phyloP scores from a whole-genome alignment of 1,140 invertebrate genomes.

The Pristionchus pacificus region DNA sequence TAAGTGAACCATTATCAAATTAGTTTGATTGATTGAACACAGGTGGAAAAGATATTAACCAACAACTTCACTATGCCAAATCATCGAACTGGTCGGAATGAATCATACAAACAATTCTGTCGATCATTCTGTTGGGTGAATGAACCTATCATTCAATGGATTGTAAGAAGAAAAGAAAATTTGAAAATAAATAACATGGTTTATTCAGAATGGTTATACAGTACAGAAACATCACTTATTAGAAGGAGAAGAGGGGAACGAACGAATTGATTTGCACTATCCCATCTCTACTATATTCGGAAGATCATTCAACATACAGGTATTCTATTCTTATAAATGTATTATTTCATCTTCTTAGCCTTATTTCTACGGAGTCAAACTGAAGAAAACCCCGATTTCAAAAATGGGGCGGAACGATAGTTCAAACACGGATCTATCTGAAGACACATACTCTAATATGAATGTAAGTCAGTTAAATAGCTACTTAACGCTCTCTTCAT shows the following conservation, averaged over 20 bases:
- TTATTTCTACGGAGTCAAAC: conserved; percentile 27
- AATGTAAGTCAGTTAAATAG: neutral
- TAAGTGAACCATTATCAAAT: conserved; percentile 11
- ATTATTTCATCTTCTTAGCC: conserved; percentile 16
- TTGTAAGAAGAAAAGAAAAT: conserved; percentile 2
- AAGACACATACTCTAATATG: neutral
- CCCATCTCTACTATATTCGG: conserved; percentile 33
- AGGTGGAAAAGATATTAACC: conserved; percentile 43
- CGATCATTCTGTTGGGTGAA: conserved; percentile 50
- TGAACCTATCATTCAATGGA: conserved; percentile 46
- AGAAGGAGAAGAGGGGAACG: conserved; percentile 21
- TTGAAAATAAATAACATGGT: too few relatives aligned
- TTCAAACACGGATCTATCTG: conserved; percentile 4
- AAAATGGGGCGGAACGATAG: neutral
- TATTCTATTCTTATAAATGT: conserved; percentile 6
- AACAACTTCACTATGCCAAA: conserved; percentile 48
- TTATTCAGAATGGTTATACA: conserved; percentile 25
- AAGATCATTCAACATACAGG: conserved; percentile 32
- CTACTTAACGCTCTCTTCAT: too few relatives aligned
- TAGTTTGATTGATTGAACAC: conserved; percentile 16
- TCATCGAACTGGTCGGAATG: conserved; percentile 17
- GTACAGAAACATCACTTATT: conserved; percentile 20
- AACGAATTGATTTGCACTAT: conserved; percentile 32
- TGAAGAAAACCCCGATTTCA: conserved; percentile 8
- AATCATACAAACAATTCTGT: conserved; percentile 50